phyloP scores from a whole-genome alignment of 2,888 invertebrate genomes.

The Dolichopus griseipennis region DNA sequence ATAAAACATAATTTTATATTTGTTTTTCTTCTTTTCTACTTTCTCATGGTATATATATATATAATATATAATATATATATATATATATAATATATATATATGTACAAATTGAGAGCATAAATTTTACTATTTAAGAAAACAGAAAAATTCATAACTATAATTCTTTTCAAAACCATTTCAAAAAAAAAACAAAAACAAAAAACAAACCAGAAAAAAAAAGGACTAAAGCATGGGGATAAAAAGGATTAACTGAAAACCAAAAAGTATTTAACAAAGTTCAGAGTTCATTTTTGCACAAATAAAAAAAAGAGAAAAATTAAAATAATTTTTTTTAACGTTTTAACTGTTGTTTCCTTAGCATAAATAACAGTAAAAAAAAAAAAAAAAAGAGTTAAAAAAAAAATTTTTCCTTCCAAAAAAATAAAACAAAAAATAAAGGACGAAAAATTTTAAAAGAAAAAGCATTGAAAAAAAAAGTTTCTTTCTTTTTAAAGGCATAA shows the following conservation, averaged over 20 bases:
- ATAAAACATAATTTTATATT: no score
- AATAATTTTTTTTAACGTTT: not conserved
- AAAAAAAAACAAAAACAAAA: not conserved
- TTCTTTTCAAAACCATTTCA: not conserved
- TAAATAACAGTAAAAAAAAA: not conserved
- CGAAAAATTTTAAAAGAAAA: not conserved
- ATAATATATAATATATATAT: not conserved
- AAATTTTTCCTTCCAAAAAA: not conserved
- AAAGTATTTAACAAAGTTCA: conserved; percentile 6
- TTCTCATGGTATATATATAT: no score
- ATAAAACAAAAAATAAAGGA: not conserved
- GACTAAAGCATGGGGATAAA: not conserved
- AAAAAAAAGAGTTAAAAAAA: no score
- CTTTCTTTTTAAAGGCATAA: not conserved
- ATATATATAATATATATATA: not conserved
- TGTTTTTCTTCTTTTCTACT: not conserved
- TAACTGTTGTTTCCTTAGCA: not conserved
- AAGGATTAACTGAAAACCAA: conserved; percentile 2
- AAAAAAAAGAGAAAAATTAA: not conserved
- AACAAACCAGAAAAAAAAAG: not conserved
- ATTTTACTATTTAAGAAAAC: not conserved
- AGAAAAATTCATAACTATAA: not conserved
- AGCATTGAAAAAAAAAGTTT: not conserved
- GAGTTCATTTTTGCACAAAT: not conserved
- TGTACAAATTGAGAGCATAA: not conserved